A percentile compares a stretch with the other conserved stretches of the same genome.
phyloP scores from a whole-genome alignment of 64 coral and sea anemone genomes.

The Pocillopora verrucosa region DNA sequence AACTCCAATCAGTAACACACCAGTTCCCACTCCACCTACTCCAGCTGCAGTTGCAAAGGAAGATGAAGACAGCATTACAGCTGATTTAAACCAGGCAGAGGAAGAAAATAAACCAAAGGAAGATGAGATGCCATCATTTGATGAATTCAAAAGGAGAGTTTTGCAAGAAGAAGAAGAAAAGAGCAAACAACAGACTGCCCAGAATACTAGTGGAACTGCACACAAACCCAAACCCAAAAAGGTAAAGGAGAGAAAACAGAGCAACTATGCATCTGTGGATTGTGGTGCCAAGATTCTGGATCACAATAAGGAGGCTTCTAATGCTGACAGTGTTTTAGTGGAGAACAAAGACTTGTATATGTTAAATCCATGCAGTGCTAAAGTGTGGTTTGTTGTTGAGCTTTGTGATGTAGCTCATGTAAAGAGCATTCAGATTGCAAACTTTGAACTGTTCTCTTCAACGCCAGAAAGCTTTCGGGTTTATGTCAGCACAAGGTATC shows the following conservation, averaged over 20 bases:
- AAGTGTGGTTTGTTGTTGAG: slow-evolving; percentile 96
- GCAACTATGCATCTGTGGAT: slow-evolving; percentile 85
- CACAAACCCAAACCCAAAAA: slow-evolving; percentile 71
- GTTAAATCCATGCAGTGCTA: slow-evolving; percentile 91
- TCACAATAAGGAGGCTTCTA: slow-evolving; percentile 81
- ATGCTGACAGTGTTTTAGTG: slow-evolving; percentile 68
- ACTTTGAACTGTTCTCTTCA: slow-evolving; percentile 59
- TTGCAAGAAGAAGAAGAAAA: slow-evolving; percentile 87
- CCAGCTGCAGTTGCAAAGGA: slow-evolving; percentile 5
- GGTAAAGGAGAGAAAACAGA: slow-evolving; percentile 86
- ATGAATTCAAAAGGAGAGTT: slow-evolving; percentile 87
- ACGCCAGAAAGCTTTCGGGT: slow-evolving; percentile 85
- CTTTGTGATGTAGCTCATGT: slow-evolving; percentile 90
- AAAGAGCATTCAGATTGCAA: slow-evolving; percentile 93
- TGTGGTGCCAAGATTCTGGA: slow-evolving; percentile 90
- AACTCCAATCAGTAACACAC: background rate
- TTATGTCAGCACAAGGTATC: slow-evolving; percentile 81
- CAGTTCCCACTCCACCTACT: background rate
- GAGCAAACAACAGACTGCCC: slow-evolving; percentile 57
- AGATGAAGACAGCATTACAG: slow-evolving; percentile 81
- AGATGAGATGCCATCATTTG: slow-evolving; percentile 98
- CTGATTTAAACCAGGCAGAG: slow-evolving; percentile 79
- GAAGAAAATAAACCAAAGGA: slow-evolving; percentile 65
- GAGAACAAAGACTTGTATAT: slow-evolving; percentile 94
- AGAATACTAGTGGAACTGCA: slow-evolving; percentile 28